Conservation (phyloP, 2,113 vertebrate species). For the Pterocles burchelli region DNA sequence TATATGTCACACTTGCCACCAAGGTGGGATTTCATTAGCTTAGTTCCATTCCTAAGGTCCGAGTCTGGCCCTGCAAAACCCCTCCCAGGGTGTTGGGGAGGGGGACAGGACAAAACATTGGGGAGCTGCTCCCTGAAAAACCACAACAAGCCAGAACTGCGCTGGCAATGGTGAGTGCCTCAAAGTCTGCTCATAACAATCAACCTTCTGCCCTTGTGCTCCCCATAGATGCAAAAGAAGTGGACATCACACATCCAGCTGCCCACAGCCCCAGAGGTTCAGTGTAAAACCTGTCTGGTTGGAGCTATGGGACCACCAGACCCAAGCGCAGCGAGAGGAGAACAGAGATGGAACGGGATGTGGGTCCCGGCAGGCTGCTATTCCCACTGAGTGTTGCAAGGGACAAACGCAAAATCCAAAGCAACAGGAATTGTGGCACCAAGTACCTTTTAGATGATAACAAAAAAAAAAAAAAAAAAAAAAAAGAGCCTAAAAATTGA, state of each 20-base stretch:
- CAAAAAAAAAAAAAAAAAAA: neutral
- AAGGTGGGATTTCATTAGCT: neutral
- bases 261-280: neutral
- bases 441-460: neutral
- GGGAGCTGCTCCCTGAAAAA: neutral
- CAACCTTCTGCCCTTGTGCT: no score
- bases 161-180: accelerated
- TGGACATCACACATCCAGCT: accelerated
- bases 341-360: neutral
- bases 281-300: accelerated
- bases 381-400: neutral
- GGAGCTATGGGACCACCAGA: neutral
- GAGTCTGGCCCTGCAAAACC: accelerated
- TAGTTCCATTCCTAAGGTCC: neutral
- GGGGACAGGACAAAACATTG: accelerated
- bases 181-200: neutral
- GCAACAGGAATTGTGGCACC: neutral
- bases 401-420: neutral
- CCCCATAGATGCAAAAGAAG: neutral
- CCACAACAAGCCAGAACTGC: neutral
- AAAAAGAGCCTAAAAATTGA: neutral
- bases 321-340: neutral
- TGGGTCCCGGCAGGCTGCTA: neutral
- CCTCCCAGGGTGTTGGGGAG: accelerated
- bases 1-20: neutral